Evolutionary conservation across 1,140 invertebrate genomes (phyloP).

Genomic region (Bradysia coprophila): DNA sequence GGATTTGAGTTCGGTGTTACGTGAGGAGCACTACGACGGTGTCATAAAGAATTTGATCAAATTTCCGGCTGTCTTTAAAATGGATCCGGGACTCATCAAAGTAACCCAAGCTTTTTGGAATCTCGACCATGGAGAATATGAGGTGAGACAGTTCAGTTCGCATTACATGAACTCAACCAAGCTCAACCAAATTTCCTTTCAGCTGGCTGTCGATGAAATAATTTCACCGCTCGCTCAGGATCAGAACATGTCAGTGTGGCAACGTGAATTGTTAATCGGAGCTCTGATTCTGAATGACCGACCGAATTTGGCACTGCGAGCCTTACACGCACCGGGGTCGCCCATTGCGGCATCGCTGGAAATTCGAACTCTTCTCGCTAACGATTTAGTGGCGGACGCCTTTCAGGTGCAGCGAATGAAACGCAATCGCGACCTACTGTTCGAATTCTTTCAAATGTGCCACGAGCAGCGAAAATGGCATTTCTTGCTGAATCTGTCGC

Average conservation of each 20-base stretch:
- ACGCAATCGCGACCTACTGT: slow-evolving; percentile 10
- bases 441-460: slow-evolving; percentile 14
- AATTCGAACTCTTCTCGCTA: slow-evolving; percentile 13
- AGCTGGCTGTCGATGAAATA: slow-evolving; percentile 32
- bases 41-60: slow-evolving; percentile 44
- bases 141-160: slow-evolving; percentile 21
- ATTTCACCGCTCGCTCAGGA: slow-evolving; percentile 21
- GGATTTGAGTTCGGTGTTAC: slow-evolving; percentile 47
- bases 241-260: slow-evolving; percentile 27
- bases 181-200: slow-evolving; percentile 7
- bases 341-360: slow-evolving; percentile 7
- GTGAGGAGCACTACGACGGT: slow-evolving; percentile 25
- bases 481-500: slow-evolving; percentile 11
- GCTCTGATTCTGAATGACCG: slow-evolving; percentile 8
- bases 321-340: slow-evolving; percentile 7
- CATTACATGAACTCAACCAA: too few relatives aligned
- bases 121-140: slow-evolving; percentile 60
- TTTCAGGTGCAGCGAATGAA: slow-evolving; percentile 13
- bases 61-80: slow-evolving; percentile 55
- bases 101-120: slow-evolving; percentile 70
- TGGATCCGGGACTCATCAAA: slow-evolving; percentile 48
- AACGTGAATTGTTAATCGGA: slow-evolving; percentile 16
- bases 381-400: slow-evolving; percentile 14
- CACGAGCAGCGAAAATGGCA: slow-evolving; percentile 8
- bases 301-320: slow-evolving; percentile 9